These are phyloP conservation scores for Drosophila flavopinicola DNA, from an alignment of 2,888 invertebrate genomes.

Conservation along the genomic window DNA sequence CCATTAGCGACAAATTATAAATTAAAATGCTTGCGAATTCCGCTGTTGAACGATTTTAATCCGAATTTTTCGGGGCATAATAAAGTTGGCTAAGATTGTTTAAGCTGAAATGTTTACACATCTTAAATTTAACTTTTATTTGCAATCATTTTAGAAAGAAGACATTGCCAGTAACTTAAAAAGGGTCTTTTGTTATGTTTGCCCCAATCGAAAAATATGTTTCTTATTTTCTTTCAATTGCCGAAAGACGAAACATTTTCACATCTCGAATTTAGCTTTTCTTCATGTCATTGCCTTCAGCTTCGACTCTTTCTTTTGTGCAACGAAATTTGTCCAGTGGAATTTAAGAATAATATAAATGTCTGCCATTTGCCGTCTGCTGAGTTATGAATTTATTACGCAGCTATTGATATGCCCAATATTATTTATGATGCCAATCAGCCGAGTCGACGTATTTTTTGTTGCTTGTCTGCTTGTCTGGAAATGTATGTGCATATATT, in stretches of 20 bases:
- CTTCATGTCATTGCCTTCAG: not conserved
- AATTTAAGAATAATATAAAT: slow-evolving; percentile 16
- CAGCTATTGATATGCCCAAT: slow-evolving; percentile 57
- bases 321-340: slow-evolving; percentile 3
- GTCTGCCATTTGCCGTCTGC: slow-evolving; percentile 27
- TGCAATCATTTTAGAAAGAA: no score
- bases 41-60: no score
- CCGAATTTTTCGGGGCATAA: no score
- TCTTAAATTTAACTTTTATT: not conserved
- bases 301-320: not conserved
- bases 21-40: no score
- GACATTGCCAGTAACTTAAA: no score
- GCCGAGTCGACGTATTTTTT: slow-evolving; percentile 41
- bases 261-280: not conserved
- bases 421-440: slow-evolving; percentile 69
- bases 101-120: not conserved
- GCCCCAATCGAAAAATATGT: no score
- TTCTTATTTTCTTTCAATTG: no score
- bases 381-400: slow-evolving; percentile 66
- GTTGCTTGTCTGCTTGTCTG: slow-evolving; percentile 56
- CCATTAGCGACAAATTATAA: slow-evolving; percentile 25
- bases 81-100: no score
- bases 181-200: no score
- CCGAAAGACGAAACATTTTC: not conserved
- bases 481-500: slow-evolving; percentile 51